Conservation (phyloP, 2,113 vertebrate genomes). For the Addax nasomaculatus region DNA sequence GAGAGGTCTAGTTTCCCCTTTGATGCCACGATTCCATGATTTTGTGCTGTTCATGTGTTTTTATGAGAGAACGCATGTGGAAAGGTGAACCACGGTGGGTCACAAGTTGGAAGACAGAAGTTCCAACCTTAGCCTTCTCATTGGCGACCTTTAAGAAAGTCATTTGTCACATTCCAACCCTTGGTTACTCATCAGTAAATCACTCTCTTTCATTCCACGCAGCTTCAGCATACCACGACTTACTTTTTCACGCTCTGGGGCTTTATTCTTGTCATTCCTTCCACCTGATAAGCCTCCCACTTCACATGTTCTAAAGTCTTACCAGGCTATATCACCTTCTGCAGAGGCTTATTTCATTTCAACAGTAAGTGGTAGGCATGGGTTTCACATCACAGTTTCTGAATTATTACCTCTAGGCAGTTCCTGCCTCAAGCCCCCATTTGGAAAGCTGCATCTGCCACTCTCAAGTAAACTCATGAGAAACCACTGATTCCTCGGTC, state of each 20-base stretch:
- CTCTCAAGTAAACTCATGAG: background rate
- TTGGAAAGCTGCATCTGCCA: background rate
- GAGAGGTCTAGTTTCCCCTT: background rate
- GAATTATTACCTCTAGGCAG: fast-evolving
- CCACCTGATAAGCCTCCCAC: background rate
- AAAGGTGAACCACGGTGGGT: background rate
- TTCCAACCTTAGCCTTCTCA: background rate
- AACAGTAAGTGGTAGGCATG: background rate
- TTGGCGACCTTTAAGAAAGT: background rate
- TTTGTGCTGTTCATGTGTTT: background rate
- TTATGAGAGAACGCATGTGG: background rate
- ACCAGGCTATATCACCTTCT: background rate
- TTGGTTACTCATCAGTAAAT: background rate
- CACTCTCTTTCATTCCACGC: background rate
- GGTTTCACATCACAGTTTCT: background rate
- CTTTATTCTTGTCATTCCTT: background rate
- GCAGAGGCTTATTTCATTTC: background rate
- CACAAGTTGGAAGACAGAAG: background rate
- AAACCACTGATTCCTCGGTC: background rate
- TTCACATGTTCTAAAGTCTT: background rate
- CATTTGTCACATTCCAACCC: background rate
- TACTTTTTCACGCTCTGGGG: background rate
- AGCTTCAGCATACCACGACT: background rate
- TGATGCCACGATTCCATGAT: background rate
- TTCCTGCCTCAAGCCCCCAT: too few species aligned